phyloP scores from a whole-genome alignment of 2,888 invertebrate genomes.

The Tiliacea citrago region DNA sequence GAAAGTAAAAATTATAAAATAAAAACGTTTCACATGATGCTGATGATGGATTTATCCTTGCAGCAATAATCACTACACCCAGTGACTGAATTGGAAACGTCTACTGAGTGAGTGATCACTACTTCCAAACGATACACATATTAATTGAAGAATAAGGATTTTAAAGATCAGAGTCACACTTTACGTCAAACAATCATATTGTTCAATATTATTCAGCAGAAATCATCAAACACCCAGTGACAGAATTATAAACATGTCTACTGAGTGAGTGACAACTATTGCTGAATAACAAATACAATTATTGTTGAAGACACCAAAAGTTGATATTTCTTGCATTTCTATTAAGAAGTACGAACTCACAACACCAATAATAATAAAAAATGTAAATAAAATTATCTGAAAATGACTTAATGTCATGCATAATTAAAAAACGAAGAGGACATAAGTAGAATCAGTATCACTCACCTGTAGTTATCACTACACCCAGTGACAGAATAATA shows the following conservation, averaged over 20 bases:
- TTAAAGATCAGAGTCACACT: background rate
- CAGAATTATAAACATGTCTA: slow-evolving; percentile 64
- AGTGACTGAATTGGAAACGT: slow-evolving; percentile 58
- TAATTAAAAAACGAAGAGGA: too few relatives aligned
- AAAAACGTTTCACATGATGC: background rate
- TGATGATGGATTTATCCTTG: background rate
- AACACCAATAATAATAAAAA: too few relatives aligned
- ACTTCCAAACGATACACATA: background rate
- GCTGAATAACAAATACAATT: background rate
- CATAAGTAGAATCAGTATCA: too few relatives aligned
- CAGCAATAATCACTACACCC: slow-evolving; percentile 36
- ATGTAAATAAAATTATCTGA: too few relatives aligned
- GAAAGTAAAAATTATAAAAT: background rate
- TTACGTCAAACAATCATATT: background rate
- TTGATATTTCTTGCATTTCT: too few relatives aligned
- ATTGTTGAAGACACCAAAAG: too few relatives aligned
- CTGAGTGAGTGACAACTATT: background rate
- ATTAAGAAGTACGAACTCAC: too few relatives aligned
- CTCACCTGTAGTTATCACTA: background rate
- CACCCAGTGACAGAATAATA: slow-evolving; percentile 40
- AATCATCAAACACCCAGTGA: slow-evolving; percentile 68
- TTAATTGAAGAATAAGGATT: background rate
- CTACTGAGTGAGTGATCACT: slow-evolving; percentile 47
- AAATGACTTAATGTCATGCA: too few relatives aligned
- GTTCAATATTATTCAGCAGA: slow-evolving; percentile 9